Evolutionary conservation across 2,888 invertebrate genomes (phyloP).

Genomic region (Disparrhopalites patrizii): DNA sequence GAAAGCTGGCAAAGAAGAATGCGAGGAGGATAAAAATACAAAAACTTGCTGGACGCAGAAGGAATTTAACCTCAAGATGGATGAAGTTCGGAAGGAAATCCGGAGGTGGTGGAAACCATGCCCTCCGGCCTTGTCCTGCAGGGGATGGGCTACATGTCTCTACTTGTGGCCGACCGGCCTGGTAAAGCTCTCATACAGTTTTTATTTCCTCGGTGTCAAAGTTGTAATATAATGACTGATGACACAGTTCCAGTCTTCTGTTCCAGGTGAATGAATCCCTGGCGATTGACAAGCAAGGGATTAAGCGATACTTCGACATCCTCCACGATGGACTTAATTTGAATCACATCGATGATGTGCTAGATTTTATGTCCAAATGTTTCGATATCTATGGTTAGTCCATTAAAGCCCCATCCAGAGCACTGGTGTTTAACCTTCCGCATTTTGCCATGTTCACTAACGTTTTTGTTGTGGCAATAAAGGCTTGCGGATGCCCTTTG

Average conservation of each 20-base stretch:
- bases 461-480: too few species aligned
- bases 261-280: background rate
- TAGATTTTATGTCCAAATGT: background rate
- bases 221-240: too few species aligned
- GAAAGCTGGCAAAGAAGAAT: background rate
- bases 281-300: background rate
- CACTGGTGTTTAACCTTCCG: too few species aligned
- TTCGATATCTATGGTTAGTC: background rate
- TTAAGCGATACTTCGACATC: background rate
- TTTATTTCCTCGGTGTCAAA: too few species aligned
- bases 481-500: background rate
- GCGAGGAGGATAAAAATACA: background rate
- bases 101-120: background rate
- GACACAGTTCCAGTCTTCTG: too few species aligned
- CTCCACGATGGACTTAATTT: background rate
- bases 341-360: background rate
- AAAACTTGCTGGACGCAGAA: background rate
- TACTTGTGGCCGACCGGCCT: slow-evolving; percentile 2
- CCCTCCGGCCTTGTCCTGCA: background rate
- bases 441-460: too few species aligned
- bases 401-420: too few species aligned
- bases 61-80: background rate
- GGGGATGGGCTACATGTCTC: background rate
- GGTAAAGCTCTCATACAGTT: background rate
- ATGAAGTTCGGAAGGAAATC: background rate